Evolutionary conservation across 2,888 invertebrate species (phyloP).

Genomic region (Drosophila demipolita): DNA sequence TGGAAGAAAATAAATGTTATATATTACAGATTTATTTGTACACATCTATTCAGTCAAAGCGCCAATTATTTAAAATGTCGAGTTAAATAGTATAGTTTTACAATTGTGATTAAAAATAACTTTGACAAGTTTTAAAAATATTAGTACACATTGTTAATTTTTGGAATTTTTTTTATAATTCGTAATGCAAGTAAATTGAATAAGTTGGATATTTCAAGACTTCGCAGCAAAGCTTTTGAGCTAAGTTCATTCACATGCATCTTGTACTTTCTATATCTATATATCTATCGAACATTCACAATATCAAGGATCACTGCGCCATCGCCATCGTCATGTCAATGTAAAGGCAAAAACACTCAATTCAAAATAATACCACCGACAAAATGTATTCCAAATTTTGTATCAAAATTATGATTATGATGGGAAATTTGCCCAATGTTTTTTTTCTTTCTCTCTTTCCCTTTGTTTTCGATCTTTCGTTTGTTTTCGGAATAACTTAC

Average conservation of each 20-base stretch:
- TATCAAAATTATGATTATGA: constrained; percentile 60
- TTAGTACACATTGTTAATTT: neutral
- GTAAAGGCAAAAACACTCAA: constrained; percentile 25
- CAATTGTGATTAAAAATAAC: neutral
- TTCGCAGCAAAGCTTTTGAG: neutral
- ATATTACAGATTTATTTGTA: neutral
- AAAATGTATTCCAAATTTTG: constrained; percentile 58
- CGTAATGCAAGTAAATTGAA: neutral
- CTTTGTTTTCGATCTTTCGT: constrained; percentile 55
- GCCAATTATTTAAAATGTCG: neutral
- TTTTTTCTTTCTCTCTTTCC: constrained; percentile 52
- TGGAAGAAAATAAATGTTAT: neutral
- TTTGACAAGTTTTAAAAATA: neutral
- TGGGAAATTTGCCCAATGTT: constrained; percentile 47
- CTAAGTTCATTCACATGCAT: constrained; percentile 2
- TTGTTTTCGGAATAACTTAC: constrained; percentile 56
- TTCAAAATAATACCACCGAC: constrained; percentile 1
- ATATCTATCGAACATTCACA: constrained; percentile 8
- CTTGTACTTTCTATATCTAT: constrained; percentile 5
- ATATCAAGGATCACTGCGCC: constrained; percentile 36
- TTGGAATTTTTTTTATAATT: neutral
- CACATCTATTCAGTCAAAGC: neutral
- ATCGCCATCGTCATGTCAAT: constrained; percentile 47
- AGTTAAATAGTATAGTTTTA: neutral
- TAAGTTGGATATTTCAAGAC: neutral